These are phyloP conservation scores for Melanotaenia maccullochi DNA, from an alignment of 2,797 vertebrate species.

Conservation along the genomic window DNA sequence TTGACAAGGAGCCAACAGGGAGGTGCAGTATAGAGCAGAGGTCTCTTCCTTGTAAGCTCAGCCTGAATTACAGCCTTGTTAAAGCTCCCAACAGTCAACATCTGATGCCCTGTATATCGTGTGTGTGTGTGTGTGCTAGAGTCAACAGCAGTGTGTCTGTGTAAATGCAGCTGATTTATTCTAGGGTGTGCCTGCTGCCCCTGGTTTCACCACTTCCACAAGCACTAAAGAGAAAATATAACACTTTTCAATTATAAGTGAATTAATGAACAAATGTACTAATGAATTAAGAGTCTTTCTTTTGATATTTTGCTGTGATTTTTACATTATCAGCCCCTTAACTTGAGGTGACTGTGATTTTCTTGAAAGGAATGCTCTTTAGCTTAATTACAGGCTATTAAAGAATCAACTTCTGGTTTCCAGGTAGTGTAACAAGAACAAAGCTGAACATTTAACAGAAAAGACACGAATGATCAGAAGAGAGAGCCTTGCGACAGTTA, in stretches of 20 bases:
- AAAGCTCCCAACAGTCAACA: slow-evolving; percentile 28
- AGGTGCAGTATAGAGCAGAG: slow-evolving; percentile 11
- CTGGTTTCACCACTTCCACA: slow-evolving; percentile 13
- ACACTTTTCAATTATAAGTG: not conserved
- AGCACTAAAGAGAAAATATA: slow-evolving; percentile 3
- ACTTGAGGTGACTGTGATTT: not conserved
- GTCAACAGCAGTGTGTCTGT: not conserved
- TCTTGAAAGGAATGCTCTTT: not conserved
- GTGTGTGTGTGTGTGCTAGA: not conserved
- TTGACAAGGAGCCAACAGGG: slow-evolving; percentile 10
- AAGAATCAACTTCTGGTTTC: slow-evolving; percentile 47
- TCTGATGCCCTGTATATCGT: slow-evolving; percentile 11
- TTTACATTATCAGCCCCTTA: not conserved
- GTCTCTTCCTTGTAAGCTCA: not conserved
- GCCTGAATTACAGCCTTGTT: slow-evolving; percentile 30
- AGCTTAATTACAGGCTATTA: slow-evolving; percentile 53
- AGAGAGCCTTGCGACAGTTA: slow-evolving; percentile 16
- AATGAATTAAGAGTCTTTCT: not conserved
- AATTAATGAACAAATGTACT: not conserved
- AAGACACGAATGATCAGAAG: slow-evolving; percentile 25
- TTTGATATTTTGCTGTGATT: not conserved
- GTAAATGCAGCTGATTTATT: slow-evolving; percentile 18
- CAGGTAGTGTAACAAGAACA: slow-evolving; percentile 43
- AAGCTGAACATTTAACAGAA: slow-evolving; percentile 31
- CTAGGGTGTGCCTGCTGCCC: slow-evolving; percentile 26